phyloP scores from a whole-genome alignment of 1,140 invertebrate species.

The Physella acuta region DNA sequence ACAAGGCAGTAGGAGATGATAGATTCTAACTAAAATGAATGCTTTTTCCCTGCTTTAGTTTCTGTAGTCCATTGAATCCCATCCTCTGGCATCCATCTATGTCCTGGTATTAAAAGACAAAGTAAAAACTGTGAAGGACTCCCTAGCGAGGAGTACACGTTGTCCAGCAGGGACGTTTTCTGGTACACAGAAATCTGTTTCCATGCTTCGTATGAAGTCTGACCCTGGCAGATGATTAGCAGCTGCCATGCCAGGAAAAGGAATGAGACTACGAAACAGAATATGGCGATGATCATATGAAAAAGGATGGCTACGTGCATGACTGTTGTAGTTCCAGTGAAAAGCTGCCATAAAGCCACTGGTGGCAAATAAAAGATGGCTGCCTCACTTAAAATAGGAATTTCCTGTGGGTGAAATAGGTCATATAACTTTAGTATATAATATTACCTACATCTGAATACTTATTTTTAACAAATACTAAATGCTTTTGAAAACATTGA shows the following conservation, averaged over 20 bases:
- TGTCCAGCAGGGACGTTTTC: neutral
- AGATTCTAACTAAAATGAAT: too few species aligned
- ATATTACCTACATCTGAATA: too few species aligned
- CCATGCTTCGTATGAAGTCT: conserved; percentile 13
- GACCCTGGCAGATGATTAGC: neutral
- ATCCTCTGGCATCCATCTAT: too few species aligned
- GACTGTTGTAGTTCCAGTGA: neutral
- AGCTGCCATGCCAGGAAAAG: conserved; percentile 11
- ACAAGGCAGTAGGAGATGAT: too few species aligned
- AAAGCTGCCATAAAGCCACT: conserved; percentile 16
- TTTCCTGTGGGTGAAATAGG: too few species aligned
- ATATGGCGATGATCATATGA: neutral
- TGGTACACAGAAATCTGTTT: neutral
- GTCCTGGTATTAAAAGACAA: conserved; percentile 7
- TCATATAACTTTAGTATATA: too few species aligned
- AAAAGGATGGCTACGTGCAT: neutral
- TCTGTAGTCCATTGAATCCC: too few species aligned
- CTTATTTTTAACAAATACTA: too few species aligned
- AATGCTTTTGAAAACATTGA: too few species aligned
- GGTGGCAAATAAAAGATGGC: too few species aligned
- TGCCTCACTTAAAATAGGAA: too few species aligned
- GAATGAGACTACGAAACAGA: neutral
- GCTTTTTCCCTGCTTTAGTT: too few species aligned
- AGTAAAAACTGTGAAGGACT: neutral
- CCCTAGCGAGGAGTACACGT: neutral